Evolutionary conservation across 2,113 vertebrate species (phyloP).

Genomic region (Periophthalmus modestus): DNA sequence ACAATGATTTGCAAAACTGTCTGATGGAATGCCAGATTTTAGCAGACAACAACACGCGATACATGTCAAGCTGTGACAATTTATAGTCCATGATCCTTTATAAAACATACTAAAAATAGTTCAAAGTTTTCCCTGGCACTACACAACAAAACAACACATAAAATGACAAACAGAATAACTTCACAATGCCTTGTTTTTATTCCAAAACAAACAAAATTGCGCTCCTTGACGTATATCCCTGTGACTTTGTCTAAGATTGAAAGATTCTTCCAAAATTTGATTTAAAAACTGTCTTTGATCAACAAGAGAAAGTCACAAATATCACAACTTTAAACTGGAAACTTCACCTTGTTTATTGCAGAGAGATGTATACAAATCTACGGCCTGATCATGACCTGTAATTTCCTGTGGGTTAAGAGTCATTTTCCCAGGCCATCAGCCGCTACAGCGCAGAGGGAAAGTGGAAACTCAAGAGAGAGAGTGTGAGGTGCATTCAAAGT

Average conservation of each 20-base stretch:
- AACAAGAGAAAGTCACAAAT: no score
- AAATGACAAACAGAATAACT: no score
- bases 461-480: conserved; percentile 33
- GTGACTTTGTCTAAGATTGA: no score
- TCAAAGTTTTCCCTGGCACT: not conserved
- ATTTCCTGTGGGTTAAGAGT: conserved; percentile 55
- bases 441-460: conserved; percentile 38
- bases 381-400: conserved; percentile 19
- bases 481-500: conserved; percentile 59
- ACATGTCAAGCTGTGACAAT: not conserved
- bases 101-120: not conserved
- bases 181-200: no score
- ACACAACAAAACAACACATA: no score
- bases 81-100: not conserved
- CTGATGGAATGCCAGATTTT: not conserved
- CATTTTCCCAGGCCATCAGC: conserved; percentile 59
- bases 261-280: no score
- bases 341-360: conserved; percentile 7
- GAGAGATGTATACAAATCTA: conserved; percentile 8
- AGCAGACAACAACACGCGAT: not conserved
- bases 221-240: no score
- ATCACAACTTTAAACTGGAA: not conserved
- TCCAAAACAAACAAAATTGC: no score
- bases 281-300: no score
- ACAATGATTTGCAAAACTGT: not conserved